Percentiles rank a stretch among this genome's conserved stretches.
Conservation (phyloP, 2,888 invertebrate genomes). For the Sthenelais limicola region DNA sequence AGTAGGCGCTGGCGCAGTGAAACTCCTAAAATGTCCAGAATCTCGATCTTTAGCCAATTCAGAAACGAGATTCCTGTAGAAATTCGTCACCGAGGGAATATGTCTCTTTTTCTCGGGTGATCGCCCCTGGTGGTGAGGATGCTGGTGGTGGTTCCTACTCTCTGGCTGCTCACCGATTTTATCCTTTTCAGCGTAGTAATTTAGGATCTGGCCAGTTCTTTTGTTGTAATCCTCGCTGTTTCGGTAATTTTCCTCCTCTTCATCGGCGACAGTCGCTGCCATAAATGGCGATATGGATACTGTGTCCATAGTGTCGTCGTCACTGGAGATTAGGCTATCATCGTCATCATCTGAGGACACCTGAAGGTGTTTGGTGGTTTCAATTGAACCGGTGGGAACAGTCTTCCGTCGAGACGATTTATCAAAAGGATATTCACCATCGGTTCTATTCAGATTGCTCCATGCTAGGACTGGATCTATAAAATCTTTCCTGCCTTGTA, state of each 20-base stretch:
- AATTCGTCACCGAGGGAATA: conserved; percentile 1
- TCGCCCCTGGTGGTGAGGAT: neutral
- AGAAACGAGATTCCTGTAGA: neutral
- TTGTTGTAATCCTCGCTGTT: neutral
- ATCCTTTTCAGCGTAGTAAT: conserved; percentile 23
- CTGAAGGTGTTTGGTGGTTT: too few species aligned
- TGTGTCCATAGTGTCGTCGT: conserved; percentile 29
- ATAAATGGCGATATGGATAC: conserved; percentile 1
- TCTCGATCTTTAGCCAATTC: neutral
- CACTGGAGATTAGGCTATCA: neutral
- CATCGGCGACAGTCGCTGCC: neutral
- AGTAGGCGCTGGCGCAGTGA: conserved; percentile 1
- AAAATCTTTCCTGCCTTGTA: neutral
- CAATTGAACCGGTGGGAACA: too few species aligned
- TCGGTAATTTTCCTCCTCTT: conserved; percentile 3
- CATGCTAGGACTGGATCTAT: conserved; percentile 24
- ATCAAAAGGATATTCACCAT: too few species aligned
- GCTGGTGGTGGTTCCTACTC: neutral
- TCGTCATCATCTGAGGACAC: neutral
- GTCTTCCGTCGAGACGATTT: too few species aligned
- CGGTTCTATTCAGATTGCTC: too few species aligned
- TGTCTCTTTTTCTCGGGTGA: too few species aligned
- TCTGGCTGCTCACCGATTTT: neutral
- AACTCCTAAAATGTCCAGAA: conserved; percentile 2
- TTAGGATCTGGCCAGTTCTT: conserved; percentile 16